phyloP scores from a whole-genome alignment of 2,888 invertebrate species.

The Pantelozetes paolii region DNA sequence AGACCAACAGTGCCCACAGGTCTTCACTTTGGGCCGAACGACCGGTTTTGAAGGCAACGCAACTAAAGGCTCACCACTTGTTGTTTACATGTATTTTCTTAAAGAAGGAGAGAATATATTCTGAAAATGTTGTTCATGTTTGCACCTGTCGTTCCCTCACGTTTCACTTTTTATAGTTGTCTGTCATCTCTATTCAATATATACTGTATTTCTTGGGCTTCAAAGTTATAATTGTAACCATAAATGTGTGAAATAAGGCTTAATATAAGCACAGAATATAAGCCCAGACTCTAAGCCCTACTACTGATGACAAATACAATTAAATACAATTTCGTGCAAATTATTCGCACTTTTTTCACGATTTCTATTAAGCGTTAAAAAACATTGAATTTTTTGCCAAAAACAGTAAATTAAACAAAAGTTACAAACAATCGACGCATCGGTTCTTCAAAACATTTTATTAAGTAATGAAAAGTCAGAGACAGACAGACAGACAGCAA shows the following conservation, averaged over 20 bases:
- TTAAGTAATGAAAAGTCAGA: too few relatives aligned
- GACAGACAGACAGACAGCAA: too few relatives aligned
- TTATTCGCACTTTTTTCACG: constrained; percentile 10
- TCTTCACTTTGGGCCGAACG: too few relatives aligned
- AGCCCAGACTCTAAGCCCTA: neutral
- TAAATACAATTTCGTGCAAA: constrained; percentile 29
- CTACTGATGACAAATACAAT: constrained; percentile 15
- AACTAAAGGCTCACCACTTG: too few relatives aligned
- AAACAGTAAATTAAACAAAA: neutral
- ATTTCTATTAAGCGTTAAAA: neutral
- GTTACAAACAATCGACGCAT: too few relatives aligned
- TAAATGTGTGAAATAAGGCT: neutral
- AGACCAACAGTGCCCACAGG: too few relatives aligned
- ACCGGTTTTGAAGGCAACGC: too few relatives aligned
- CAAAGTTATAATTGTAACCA: neutral
- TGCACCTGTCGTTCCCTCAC: constrained; percentile 9
- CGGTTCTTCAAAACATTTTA: too few relatives aligned
- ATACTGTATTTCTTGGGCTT: neutral
- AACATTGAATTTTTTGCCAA: neutral
- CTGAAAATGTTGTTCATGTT: neutral
- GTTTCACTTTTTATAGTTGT: neutral
- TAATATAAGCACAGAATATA: neutral
- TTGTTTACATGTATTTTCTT: neutral
- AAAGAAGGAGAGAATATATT: neutral
- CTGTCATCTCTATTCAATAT: neutral